Evolutionary conservation across 2,888 invertebrate species (phyloP), one percentile per base, ranked within the genome.

Genomic region (Patella depressa): DNA sequence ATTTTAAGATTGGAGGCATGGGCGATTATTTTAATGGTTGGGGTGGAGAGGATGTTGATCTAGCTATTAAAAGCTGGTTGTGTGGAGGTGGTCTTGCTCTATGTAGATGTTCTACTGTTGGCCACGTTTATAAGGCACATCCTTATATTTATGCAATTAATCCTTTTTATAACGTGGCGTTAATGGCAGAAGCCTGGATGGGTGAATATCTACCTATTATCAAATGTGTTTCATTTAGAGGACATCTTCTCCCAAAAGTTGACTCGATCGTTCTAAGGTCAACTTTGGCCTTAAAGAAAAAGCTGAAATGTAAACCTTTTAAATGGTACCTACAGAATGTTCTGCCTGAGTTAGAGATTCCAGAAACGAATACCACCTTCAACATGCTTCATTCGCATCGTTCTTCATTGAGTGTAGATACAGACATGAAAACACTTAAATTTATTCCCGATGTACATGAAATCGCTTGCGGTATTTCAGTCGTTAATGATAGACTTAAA

Each of bases 21-120:
- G 19, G 19, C 14, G 65, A 65, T 65, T 65, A 65, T 65, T 65
- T 65, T 65, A 24, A 65, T 24, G 65, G 65, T 65, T 65, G 65
- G 65, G 65, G 65, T 24, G 65, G 19, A 24, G 65, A 65, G 24
- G 65, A 65, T 24, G 65, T 65, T 11, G 65, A 65, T 9, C 24
- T 65, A 65, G 19, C 65, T n/a, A 65, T 65, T 15, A 65, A 65
- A 65, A 24, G 19, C 7, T 65, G 65, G 65, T 24, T 65, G 9
- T 65, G 65, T 65, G 65, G 65, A 0, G 65, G 65, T 11, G 65
- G 65, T 12, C 19, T 65, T 24, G 24, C 14, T 24, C 19, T 24
- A 24, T 65, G 65, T 9, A 19, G 65, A 3, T 65, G 65, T 65
- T 65, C 19, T 24, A 3, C 3, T 0, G 4, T 65, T 9, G 24